Evolutionary conservation across 2,888 invertebrate genomes (phyloP), one percentile per base, ranked within the genome.

Genomic region (Ceramica pisi): DNA sequence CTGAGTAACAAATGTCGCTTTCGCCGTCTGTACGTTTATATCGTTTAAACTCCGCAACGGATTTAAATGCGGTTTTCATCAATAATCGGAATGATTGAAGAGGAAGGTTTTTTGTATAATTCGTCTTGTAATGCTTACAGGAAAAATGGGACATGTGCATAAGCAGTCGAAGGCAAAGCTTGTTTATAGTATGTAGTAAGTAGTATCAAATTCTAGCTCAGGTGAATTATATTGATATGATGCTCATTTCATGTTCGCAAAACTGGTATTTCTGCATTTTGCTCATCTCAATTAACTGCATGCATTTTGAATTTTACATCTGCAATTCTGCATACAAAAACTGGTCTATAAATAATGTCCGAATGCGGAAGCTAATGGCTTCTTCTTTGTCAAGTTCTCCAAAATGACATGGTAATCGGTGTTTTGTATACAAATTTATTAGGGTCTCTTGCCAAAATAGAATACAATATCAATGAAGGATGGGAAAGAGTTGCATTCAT

Each of bases 391-490:
- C 6, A 31, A 59, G 31, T 51, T 50, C 7, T 50, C 65, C 69
- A 66, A 80, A 80, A 69, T 48, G 6, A 23, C 59, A 80, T 78
- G 64, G 16, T 53, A 50, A 78, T 73, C 35, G 7, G 14, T 50
- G 35, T 55, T 64, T 78, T 53, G 55, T 38, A 16, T 64, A 67
- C 53, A 53, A 64, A 69, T 71, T 72, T n/a, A 44, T 59, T 56
- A 14, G 73, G 50, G 62, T 67, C 69, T 50, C 61, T 26, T 53
- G 44, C 74, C 74, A 71, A 78, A 81, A 14, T 35, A 14, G 51
- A 46, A 63, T 12, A 67, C 77, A 81, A 59, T 72, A 48, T 50
- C 23, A 38, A 69, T 35, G 14, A 16, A 14, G 6, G 61, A 61
- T 56, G 56, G 31, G 63, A 73, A 77, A 55, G 41, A 19, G 53